These are phyloP conservation scores for fruit fly (Drosophila melanogaster) DNA, from an alignment of 1,140 invertebrate genomes.

Conservation along the genomic window DNA sequence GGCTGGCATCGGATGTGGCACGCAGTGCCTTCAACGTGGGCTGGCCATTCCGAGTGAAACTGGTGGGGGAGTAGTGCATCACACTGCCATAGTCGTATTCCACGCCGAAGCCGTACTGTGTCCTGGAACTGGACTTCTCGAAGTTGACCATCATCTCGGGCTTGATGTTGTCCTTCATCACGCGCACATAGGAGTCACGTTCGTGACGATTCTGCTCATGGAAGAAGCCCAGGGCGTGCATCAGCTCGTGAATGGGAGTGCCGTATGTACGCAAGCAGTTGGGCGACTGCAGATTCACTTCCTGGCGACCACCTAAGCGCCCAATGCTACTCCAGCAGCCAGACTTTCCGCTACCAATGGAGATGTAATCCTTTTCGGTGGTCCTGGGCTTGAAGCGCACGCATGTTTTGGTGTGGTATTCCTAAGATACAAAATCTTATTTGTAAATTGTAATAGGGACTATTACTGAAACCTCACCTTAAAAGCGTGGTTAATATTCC, in stretches of 20 bases:
- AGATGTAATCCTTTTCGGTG: slow-evolving; percentile 88
- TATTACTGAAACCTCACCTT: slow-evolving; percentile 45
- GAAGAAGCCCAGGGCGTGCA: slow-evolving; percentile 93
- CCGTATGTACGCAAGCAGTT: slow-evolving; percentile 90
- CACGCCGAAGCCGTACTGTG: slow-evolving; percentile 87
- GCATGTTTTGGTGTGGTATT: slow-evolving; percentile 90
- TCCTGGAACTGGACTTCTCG: slow-evolving; percentile 87
- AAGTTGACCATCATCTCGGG: slow-evolving; percentile 89
- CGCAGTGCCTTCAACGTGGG: slow-evolving; percentile 87
- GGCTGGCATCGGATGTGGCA: slow-evolving; percentile 49
- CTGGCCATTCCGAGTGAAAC: slow-evolving; percentile 90
- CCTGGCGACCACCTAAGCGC: slow-evolving; percentile 86
- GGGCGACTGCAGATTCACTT: slow-evolving; percentile 85
- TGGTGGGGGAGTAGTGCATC: slow-evolving; percentile 91
- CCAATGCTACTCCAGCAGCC: slow-evolving; percentile 94
- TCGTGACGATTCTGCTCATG: slow-evolving; percentile 94
- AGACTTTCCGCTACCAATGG: slow-evolving; percentile 87
- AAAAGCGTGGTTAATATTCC: slow-evolving; percentile 87
- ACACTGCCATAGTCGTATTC: slow-evolving; percentile 92
- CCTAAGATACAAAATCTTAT: slow-evolving; percentile 25
- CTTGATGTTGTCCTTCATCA: slow-evolving; percentile 90
- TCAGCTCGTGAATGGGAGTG: slow-evolving; percentile 92
- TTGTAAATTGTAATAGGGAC: too few relatives aligned
- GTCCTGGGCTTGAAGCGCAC: slow-evolving; percentile 88
- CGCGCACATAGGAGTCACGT: slow-evolving; percentile 89